Percentiles rank a stretch among this genome's conserved stretches.
Conservation (phyloP, 2,113 vertebrate species). For the Aspidoscelis tigris region DNA sequence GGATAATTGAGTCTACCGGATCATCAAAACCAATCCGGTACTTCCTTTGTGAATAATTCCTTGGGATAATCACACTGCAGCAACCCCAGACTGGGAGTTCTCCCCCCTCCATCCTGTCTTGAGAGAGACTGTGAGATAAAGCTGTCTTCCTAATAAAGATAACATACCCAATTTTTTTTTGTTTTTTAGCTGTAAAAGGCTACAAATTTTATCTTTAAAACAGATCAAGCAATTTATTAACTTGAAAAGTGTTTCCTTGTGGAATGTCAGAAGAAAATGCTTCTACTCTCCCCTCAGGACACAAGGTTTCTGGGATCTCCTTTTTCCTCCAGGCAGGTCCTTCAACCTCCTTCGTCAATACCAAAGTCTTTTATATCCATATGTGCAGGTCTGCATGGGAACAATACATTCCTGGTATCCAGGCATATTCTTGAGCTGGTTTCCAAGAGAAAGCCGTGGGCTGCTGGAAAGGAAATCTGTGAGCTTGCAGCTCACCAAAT, state of each 20-base stretch:
- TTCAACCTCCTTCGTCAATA: background rate
- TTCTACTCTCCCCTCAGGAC: background rate
- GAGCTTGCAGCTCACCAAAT: background rate
- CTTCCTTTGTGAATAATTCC: constrained; percentile 30
- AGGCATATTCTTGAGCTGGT: background rate
- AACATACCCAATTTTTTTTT: background rate
- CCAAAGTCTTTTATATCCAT: background rate
- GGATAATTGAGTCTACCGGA: constrained; percentile 15
- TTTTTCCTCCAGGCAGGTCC: background rate
- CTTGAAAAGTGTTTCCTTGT: background rate
- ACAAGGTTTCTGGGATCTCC: background rate
- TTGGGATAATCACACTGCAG: constrained; percentile 11
- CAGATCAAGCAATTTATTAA: background rate
- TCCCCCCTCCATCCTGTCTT: background rate
- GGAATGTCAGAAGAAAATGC: background rate
- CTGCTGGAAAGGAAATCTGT: constrained; percentile 23
- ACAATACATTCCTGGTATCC: background rate
- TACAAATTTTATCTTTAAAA: constrained; percentile 7
- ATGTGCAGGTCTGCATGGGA: background rate
- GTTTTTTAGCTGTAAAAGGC: background rate
- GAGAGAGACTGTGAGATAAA: background rate
- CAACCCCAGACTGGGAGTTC: background rate
- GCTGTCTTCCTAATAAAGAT: background rate
- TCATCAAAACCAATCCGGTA: constrained; percentile 15
- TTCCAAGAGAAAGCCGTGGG: constrained; percentile 14